Evolutionary conservation across 2,797 vertebrate genomes (phyloP), one percentile per base, ranked within the genome.

Genomic region (Melanotaenia parkinsoni): DNA sequence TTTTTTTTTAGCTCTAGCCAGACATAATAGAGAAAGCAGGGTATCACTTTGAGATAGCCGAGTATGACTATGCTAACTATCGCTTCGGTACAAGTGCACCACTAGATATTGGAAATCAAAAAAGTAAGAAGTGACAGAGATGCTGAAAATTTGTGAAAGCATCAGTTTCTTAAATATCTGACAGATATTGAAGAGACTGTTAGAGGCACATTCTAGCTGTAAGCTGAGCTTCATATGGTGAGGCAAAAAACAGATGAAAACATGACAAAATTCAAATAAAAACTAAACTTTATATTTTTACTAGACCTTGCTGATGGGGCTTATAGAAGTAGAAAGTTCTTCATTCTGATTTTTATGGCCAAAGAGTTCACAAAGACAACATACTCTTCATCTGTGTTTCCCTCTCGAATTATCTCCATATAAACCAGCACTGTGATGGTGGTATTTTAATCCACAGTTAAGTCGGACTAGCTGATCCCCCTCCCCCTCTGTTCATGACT

Each of bases 1-100:
- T 28, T 3, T 28, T 28, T 81, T 73, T 72, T 66, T 76, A 63
- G 63, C 67, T 70, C 57, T 64, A 63, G 22, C 9, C 1, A 1
- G 22, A 74, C 62, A 72, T 72, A 56, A 80, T 43, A 60, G 54
- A 63, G 38, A 22, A 58, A 56, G 14, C 59, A 30, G 4, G n/a
- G 43, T n/a, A 47, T 67, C 26, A 51, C 32, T 77, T 57, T 11
- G 51, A 58, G 43, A 68, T 4, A 9, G 56, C 58, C 70, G 35
- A 40, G 9, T 72, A 53, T 74, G 5, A 32, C 81, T 13, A 30
- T 58, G 58, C 62, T 37, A 56, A 62, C 26, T 70, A 45, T 67
- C 70, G 47, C 58, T 73, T 24, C 20, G 4, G 47, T 45, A 50
- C 33, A 13, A 61, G 8, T 13, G n/a, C 10, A 51, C 30, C 26